Conservation (phyloP, 1,140 invertebrate genomes). For the Eumeta japonica region DNA sequence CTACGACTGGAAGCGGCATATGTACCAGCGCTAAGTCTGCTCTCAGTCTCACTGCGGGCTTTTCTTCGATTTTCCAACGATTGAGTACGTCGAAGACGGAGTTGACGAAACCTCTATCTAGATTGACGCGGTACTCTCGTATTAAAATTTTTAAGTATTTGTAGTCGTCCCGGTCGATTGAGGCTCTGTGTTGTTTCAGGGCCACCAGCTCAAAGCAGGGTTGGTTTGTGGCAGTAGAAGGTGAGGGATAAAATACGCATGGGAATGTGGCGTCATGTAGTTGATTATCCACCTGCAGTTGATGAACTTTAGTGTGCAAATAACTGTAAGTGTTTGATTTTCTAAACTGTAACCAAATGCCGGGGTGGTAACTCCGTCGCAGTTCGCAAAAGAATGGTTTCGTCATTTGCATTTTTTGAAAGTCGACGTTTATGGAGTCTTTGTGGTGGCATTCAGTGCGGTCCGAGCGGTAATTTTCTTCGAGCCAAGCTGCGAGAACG, state of each 20-base stretch:
- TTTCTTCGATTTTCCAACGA: conserved; percentile 57
- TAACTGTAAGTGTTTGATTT: conserved; percentile 69
- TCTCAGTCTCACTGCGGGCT: conserved; percentile 55
- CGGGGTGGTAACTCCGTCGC: conserved; percentile 71
- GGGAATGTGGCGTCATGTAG: conserved; percentile 73
- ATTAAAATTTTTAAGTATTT: conserved; percentile 71
- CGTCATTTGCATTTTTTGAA: conserved; percentile 83
- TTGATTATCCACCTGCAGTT: conserved; percentile 77
- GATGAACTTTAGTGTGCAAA: conserved; percentile 69
- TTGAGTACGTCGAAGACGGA: conserved; percentile 63
- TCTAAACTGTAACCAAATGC: conserved; percentile 71
- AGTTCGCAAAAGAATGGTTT: conserved; percentile 83
- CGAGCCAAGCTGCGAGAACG: conserved; percentile 78
- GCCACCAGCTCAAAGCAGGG: conserved; percentile 70
- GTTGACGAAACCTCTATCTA: conserved; percentile 73
- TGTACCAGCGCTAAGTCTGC: conserved; percentile 62
- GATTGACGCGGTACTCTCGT: conserved; percentile 71
- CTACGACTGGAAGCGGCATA: conserved; percentile 55
- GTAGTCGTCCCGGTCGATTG: conserved; percentile 62
- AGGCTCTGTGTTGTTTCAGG: conserved; percentile 60
- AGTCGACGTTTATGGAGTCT: conserved; percentile 76
- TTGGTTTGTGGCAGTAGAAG: conserved; percentile 43
- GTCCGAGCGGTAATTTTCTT: conserved; percentile 73
- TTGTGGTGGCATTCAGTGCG: conserved; percentile 72
- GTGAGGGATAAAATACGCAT: conserved; percentile 68